A percentile compares a stretch with the other conserved stretches of the same genome.
phyloP scores from a whole-genome alignment of 2,888 invertebrate species.

The Drosophila merina region DNA sequence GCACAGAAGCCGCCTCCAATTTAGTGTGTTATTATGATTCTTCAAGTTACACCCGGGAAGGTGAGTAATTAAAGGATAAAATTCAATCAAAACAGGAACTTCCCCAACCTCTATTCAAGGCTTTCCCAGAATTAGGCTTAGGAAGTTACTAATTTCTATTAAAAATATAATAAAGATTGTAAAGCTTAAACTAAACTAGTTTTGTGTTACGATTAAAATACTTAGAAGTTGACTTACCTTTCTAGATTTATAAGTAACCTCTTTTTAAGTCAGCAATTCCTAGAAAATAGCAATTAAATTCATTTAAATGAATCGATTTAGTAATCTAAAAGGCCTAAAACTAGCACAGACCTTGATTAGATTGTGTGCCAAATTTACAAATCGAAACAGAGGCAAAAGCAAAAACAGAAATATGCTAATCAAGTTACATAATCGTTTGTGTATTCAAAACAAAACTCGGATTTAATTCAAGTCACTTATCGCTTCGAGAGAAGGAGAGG shows the following conservation, averaged over 20 bases:
- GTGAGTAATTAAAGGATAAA: slow-evolving; percentile 56
- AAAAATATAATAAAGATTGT: no score
- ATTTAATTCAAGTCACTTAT: slow-evolving; percentile 53
- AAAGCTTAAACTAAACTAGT: no score
- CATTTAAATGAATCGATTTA: background rate
- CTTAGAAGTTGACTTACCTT: background rate
- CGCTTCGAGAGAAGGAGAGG: slow-evolving; percentile 16
- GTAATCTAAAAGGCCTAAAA: background rate
- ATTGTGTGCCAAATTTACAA: slow-evolving; percentile 31
- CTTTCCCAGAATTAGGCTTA: no score
- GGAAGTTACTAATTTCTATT: no score
- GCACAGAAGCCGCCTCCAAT: slow-evolving; percentile 66
- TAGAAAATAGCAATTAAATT: background rate
- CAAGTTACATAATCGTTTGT: slow-evolving; percentile 40
- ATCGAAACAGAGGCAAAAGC: slow-evolving; percentile 7
- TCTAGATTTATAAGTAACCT: background rate
- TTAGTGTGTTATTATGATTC: slow-evolving; percentile 83
- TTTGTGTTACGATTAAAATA: no score
- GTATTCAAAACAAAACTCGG: slow-evolving; percentile 25
- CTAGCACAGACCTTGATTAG: slow-evolving; percentile 18
- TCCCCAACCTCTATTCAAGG: no score
- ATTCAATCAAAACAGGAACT: background rate
- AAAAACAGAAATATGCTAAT: slow-evolving; percentile 10
- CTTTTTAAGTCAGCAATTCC: background rate
- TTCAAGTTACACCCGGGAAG: slow-evolving; percentile 80